Evolutionary conservation across 2,113 vertebrate species (phyloP).

Genomic region (Trematocara unimaculatum): DNA sequence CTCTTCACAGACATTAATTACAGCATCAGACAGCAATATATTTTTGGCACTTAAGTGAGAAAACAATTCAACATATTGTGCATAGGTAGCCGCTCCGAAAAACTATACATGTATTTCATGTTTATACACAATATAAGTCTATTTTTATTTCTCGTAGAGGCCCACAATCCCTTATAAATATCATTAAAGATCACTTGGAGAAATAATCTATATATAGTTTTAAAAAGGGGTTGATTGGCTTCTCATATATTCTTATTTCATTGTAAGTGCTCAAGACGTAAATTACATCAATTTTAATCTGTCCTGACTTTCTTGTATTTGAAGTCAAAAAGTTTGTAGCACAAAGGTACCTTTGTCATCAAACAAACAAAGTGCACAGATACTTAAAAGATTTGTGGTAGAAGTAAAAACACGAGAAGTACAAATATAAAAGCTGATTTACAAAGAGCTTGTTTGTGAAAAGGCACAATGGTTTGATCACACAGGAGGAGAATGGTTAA

Average conservation of each 20-base stretch:
- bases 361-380: slow-evolving; percentile 17
- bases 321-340: background rate
- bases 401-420: background rate
- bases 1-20: slow-evolving; percentile 40
- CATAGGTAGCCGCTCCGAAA: slow-evolving; percentile 46
- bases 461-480: slow-evolving; percentile 50
- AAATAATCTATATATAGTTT: background rate
- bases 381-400: background rate
- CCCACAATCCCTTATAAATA: slow-evolving; percentile 38
- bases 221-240: background rate
- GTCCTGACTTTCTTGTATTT: background rate
- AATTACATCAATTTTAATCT: background rate
- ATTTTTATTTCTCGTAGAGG: background rate
- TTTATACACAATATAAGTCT: slow-evolving; percentile 26
- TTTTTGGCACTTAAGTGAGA: slow-evolving; percentile 59
- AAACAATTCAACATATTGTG: slow-evolving; percentile 19
- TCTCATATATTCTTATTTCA: background rate
- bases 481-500: background rate
- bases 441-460: slow-evolving; percentile 1
- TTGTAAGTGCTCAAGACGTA: slow-evolving; percentile 45
- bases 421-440: slow-evolving; percentile 3
- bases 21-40: slow-evolving; percentile 7
- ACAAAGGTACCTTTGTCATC: background rate
- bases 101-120: slow-evolving; percentile 49
- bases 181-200: background rate